Base-by-base conservation (phyloP, 2,797 vertebrate genomes). In the Gambusia yucatana region DNA sequence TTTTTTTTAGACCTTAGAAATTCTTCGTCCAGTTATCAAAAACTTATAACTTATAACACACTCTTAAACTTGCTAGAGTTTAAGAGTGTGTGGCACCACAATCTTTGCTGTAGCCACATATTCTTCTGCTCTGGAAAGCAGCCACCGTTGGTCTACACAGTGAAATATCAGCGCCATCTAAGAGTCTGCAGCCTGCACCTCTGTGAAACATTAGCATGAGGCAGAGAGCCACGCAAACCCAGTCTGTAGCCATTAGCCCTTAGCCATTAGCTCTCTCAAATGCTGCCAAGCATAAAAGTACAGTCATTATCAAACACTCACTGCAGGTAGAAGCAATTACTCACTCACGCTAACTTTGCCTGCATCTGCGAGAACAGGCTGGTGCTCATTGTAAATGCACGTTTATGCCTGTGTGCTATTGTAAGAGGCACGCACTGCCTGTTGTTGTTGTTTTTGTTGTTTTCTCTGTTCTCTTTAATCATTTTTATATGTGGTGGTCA, bases 271-370 rank as follows among this genome's bases (percentile, higher is more conserved):
- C 79, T 90, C 89, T 88, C 84, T 93, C 82, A 90, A 88, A 84
- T 39, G 90, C 91, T 93, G 93, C 94, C 94, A 94, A 94, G 91
- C 92, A 57, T 93, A 88, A 80, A 90, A 41, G 87, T 83, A 75
- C 80, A 86, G 83, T 87, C 85, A 77, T 86, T 87, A 93, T 94
- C 88, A 91, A 91, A 91, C 85, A 82, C 84, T 89, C 85, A 78
- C 90, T 79, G 83, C 91, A 93, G 94, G 94, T 93, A 94, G 86
- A 92, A 93, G 82, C 92, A 81, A 92, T 94, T 92, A 93, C 84
- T 89, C 78, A 81, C 87, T 86, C 93, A 93, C 83, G 87, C 89
- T 83, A 91, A 81, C 84, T 52, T 76, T 30, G 52, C 76, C 82
- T 75, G 73, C 79, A 48, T 82, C 69, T 77, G 84, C 83, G 80